phyloP scores from a whole-genome alignment of 2,113 vertebrate genomes.

The Leiothrix lutea region DNA sequence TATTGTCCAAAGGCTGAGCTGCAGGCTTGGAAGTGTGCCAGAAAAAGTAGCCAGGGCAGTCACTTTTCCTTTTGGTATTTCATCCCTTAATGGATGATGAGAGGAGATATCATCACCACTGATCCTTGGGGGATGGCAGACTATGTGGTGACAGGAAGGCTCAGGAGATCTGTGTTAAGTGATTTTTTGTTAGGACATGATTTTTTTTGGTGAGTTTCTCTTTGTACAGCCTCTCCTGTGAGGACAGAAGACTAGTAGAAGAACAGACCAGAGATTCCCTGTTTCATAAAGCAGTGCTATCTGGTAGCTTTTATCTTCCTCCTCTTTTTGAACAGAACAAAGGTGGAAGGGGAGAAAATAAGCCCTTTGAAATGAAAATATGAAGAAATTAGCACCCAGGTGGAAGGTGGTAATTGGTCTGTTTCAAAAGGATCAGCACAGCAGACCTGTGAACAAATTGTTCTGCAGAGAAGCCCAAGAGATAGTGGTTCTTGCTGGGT shows the following conservation, averaged over 20 bases:
- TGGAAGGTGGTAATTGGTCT: neutral
- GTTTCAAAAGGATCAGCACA: neutral
- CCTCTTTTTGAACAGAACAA: neutral
- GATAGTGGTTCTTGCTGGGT: neutral
- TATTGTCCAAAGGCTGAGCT: neutral
- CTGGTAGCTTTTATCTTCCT: neutral
- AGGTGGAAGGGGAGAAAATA: neutral
- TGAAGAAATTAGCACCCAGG: neutral
- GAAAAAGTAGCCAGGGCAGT: constrained; percentile 25
- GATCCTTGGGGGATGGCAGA: neutral
- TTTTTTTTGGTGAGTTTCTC: neutral
- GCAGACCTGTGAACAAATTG: neutral
- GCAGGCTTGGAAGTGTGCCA: neutral
- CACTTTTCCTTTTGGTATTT: constrained; percentile 24
- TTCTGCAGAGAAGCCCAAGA: neutral
- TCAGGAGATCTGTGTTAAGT: neutral
- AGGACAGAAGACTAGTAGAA: neutral
- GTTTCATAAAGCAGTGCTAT: neutral
- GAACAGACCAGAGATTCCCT: neutral
- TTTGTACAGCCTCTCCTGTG: neutral
- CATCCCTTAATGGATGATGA: constrained; percentile 21
- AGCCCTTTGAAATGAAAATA: constrained; percentile 6
- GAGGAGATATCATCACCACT: constrained; percentile 32
- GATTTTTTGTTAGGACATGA: neutral
- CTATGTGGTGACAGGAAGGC: constrained; percentile 19